Conservation (phyloP, 2,113 vertebrate genomes). For the Ahaetulla prasina region DNA sequence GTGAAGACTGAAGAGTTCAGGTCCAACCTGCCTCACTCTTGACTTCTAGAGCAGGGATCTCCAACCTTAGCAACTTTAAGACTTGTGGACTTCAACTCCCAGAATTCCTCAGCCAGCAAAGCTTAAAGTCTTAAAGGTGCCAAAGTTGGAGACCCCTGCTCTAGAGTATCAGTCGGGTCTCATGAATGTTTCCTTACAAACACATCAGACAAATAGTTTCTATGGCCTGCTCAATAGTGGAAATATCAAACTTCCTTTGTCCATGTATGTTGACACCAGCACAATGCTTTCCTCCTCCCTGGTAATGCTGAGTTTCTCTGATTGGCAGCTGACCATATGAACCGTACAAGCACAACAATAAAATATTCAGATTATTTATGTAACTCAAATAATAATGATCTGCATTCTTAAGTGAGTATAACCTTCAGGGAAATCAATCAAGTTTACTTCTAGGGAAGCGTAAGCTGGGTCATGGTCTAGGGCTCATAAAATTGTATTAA, state of each 20-base stretch:
- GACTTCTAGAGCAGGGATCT: too few relatives aligned
- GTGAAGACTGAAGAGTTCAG: not conserved
- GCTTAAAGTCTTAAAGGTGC: too few relatives aligned
- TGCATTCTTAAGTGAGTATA: not conserved
- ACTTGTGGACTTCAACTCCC: too few relatives aligned
- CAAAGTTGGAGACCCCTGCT: too few relatives aligned
- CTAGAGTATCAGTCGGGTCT: not conserved
- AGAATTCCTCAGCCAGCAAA: too few relatives aligned
- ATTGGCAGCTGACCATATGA: not conserved
- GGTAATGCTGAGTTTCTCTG: not conserved
- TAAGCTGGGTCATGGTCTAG: not conserved
- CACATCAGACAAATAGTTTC: not conserved
- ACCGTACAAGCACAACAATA: not conserved
- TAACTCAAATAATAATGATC: not conserved
- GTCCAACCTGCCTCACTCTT: not conserved
- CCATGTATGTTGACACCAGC: not conserved
- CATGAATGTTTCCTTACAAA: not conserved
- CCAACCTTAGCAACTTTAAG: too few relatives aligned
- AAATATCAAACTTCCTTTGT: not conserved
- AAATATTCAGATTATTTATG: not conserved
- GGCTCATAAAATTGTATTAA: not conserved
- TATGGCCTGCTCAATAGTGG: not conserved
- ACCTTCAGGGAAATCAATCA: not conserved
- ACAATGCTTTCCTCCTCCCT: not conserved
- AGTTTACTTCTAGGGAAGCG: not conserved